Percentiles rank a stretch among this genome's conserved stretches.
These are phyloP conservation scores for Trichosurus vulpecula DNA, from an alignment of 2,797 vertebrate species.

Conservation along the genomic window DNA sequence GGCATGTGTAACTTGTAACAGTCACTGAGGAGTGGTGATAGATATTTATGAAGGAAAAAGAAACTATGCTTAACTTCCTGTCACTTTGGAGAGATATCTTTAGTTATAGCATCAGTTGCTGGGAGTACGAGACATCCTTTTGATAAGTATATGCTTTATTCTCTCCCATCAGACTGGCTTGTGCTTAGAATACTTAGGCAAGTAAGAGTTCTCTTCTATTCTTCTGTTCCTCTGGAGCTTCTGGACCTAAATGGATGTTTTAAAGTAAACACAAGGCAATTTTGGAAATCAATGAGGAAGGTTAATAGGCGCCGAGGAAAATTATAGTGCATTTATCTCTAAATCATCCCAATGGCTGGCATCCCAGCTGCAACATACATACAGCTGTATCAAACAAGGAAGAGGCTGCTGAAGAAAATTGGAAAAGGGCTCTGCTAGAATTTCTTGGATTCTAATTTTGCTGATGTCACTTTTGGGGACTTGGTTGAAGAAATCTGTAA, in stretches of 20 bases:
- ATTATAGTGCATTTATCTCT: slow-evolving; percentile 69
- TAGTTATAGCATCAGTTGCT: neutral
- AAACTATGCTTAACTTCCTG: neutral
- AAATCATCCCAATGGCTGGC: slow-evolving; percentile 62
- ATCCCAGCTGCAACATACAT: slow-evolving; percentile 65
- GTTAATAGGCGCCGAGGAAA: slow-evolving; percentile 70
- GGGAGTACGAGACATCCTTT: neutral
- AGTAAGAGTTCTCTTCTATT: slow-evolving; percentile 52
- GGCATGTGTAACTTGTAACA: neutral
- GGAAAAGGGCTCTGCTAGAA: slow-evolving; percentile 33
- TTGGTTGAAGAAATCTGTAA: slow-evolving; percentile 63
- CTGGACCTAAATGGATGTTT: slow-evolving; percentile 63
- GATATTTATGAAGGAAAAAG: slow-evolving; percentile 3
- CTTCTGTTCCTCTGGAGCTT: slow-evolving; percentile 56
- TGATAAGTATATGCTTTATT: neutral
- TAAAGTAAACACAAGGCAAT: slow-evolving; percentile 66
- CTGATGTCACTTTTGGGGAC: slow-evolving; percentile 55
- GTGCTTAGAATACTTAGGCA: slow-evolving; percentile 4
- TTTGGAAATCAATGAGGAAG: slow-evolving; percentile 68
- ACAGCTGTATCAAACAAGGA: slow-evolving; percentile 67
- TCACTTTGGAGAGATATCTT: neutral
- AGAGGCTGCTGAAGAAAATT: slow-evolving; percentile 62
- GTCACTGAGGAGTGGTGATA: neutral
- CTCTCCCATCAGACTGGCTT: neutral
- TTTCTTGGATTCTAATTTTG: slow-evolving; percentile 49